phyloP scores from a whole-genome alignment of 30 jellyfish, hydroid and myxozoan species.

The Mastigias papua region DNA sequence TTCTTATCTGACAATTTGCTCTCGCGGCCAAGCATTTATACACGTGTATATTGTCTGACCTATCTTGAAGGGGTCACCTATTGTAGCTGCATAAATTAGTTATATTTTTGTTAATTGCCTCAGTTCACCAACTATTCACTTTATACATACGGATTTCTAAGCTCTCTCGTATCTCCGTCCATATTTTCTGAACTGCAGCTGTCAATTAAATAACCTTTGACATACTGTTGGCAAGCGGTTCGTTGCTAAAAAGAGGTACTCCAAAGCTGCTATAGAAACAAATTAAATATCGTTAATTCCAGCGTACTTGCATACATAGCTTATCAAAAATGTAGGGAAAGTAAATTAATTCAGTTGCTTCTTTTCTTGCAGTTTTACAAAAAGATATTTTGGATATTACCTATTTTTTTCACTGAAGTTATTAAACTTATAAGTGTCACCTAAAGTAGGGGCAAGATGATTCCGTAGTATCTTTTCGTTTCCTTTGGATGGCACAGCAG shows the following conservation, averaged over 20 bases:
- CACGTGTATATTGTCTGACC: constrained; percentile 27
- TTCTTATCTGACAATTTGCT: not conserved
- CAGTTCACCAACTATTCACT: not conserved
- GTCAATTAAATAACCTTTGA: not conserved
- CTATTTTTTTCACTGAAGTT: no score
- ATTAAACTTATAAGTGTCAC: no score
- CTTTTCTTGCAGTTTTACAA: no score
- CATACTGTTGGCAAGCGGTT: not conserved
- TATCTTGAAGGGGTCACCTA: not conserved
- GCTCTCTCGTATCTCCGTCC: not conserved
- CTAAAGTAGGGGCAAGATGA: no score
- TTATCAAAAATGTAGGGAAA: no score
- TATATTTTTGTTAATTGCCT: not conserved
- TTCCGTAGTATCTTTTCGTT: no score
- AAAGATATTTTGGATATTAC: no score
- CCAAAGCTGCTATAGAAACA: no score
- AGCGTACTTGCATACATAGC: no score
- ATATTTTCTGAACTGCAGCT: not conserved
- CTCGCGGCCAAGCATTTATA: constrained; percentile 13
- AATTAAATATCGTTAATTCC: no score
- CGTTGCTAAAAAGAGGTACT: not conserved
- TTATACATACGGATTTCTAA: not conserved
- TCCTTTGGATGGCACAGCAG: no score
- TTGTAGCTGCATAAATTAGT: constrained; percentile 5
- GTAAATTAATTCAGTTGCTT: no score